phyloP scores from a whole-genome alignment of 2,797 vertebrate genomes.

The Cossypha heuglini region DNA sequence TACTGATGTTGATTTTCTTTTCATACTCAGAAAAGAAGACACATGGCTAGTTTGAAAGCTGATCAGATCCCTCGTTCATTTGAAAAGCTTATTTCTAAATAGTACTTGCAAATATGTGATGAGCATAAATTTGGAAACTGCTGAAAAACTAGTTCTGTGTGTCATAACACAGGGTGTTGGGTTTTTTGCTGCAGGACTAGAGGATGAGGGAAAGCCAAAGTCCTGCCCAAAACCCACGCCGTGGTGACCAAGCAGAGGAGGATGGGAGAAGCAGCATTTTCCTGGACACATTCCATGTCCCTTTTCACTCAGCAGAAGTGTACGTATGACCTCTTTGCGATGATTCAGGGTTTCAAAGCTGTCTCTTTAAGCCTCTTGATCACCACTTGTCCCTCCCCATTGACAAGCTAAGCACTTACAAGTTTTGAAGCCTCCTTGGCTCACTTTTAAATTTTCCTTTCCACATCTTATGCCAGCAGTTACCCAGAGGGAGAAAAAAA shows the following conservation, averaged over 20 bases:
- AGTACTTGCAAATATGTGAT: conserved; percentile 72
- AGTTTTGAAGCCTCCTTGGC: conserved; percentile 75
- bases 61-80: conserved; percentile 69
- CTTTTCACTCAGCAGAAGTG: conserved; percentile 29
- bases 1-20: conserved; percentile 53
- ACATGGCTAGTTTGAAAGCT: conserved; percentile 60
- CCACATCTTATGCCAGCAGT: conserved; percentile 71
- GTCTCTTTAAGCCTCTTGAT: conserved; percentile 65
- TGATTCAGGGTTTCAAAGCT: conserved; percentile 69
- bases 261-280: conserved; percentile 59
- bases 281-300: conserved; percentile 46
- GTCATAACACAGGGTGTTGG: conserved; percentile 72
- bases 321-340: conserved; percentile 57
- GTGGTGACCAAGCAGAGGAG: not conserved
- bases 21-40: conserved; percentile 42
- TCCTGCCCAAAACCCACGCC: conserved; percentile 53
- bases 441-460: conserved; percentile 73
- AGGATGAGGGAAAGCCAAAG: conserved; percentile 40
- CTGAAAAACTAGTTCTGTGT: conserved; percentile 68
- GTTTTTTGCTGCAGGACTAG: conserved; percentile 41
- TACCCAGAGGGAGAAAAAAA: conserved; percentile 70
- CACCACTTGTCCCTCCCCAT: conserved; percentile 69
- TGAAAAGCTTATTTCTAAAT: conserved; percentile 76
- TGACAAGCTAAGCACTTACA: conserved; percentile 74
- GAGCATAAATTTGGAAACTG: conserved; percentile 72